Conservation (phyloP, 2,113 vertebrate species). For the Orientallactaga bullata region DNA sequence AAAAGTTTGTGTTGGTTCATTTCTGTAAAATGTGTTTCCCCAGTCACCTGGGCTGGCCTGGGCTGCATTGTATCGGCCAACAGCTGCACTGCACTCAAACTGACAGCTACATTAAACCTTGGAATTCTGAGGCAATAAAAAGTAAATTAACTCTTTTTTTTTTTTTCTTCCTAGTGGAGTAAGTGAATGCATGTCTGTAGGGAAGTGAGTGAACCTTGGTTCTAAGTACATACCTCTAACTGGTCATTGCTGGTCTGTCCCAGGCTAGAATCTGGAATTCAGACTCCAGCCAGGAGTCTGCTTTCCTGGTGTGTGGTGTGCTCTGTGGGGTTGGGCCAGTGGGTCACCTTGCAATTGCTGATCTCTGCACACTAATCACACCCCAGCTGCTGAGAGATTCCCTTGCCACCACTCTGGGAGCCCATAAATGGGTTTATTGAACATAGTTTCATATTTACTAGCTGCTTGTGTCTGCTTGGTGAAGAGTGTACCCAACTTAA, state of each 20-base stretch:
- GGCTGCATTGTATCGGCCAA: slow-evolving; percentile 87
- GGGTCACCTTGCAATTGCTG: slow-evolving; percentile 67
- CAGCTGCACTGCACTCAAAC: slow-evolving; percentile 88
- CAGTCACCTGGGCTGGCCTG: slow-evolving; percentile 80
- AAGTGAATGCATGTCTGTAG: slow-evolving; percentile 89
- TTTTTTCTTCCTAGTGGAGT: slow-evolving; percentile 88
- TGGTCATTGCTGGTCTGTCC: slow-evolving; percentile 83
- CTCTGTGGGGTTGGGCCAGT: slow-evolving; percentile 69
- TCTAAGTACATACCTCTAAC: slow-evolving; percentile 82
- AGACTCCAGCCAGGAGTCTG: slow-evolving; percentile 59
- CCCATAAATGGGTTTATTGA: slow-evolving; percentile 48
- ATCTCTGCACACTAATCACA: slow-evolving; percentile 63
- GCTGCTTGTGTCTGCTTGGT: slow-evolving; percentile 71
- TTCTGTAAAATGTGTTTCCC: slow-evolving; percentile 85
- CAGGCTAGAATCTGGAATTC: slow-evolving; percentile 78
- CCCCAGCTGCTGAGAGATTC: slow-evolving; percentile 68
- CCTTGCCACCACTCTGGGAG: slow-evolving; percentile 64
- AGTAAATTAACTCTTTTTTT: slow-evolving; percentile 91
- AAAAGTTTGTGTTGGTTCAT: slow-evolving; percentile 82
- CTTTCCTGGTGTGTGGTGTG: slow-evolving; percentile 65
- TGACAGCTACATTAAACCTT: slow-evolving; percentile 91
- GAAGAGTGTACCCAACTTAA: slow-evolving; percentile 62
- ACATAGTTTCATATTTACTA: slow-evolving; percentile 65
- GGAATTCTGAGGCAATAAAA: slow-evolving; percentile 90
- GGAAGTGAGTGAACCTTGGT: slow-evolving; percentile 86